Conservation (phyloP, 2,113 vertebrate species). For the Nibea coibor region DNA sequence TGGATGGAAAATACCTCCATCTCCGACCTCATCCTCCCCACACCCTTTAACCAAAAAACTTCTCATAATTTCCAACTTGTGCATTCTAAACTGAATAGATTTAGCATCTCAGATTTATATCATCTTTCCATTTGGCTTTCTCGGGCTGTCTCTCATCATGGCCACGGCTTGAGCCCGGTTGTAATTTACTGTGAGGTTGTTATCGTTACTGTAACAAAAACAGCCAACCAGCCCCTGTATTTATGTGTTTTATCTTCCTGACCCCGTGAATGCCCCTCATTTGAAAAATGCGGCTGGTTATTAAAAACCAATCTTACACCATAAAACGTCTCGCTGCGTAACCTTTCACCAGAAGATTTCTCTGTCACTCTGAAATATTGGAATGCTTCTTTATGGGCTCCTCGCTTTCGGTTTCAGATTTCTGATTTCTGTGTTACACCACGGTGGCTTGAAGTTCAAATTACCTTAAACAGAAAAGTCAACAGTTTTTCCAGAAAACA, state of each 20-base stretch:
- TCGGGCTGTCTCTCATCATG: constrained; percentile 54
- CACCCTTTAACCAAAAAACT: constrained; percentile 70
- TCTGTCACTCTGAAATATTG: constrained; percentile 42
- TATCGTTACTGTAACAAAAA: constrained; percentile 76
- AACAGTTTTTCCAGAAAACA: constrained; percentile 65
- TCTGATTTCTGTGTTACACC: constrained; percentile 48
- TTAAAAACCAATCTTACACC: constrained; percentile 45
- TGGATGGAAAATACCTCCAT: constrained; percentile 80
- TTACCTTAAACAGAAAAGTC: constrained; percentile 64
- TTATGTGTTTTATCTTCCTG: constrained; percentile 58
- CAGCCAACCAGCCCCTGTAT: constrained; percentile 63
- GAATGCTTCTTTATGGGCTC: constrained; percentile 33
- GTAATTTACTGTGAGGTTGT: constrained; percentile 71
- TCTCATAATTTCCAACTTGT: constrained; percentile 72
- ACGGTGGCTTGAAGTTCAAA: constrained; percentile 58
- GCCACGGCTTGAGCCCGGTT: constrained; percentile 33
- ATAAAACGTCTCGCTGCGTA: constrained; percentile 21
- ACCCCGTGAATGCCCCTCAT: constrained; percentile 36
- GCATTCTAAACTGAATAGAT: constrained; percentile 73
- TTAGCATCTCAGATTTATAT: constrained; percentile 79
- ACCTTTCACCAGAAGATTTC: constrained; percentile 49
- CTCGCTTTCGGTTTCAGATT: constrained; percentile 37
- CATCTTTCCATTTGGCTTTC: constrained; percentile 77
- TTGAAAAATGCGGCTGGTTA: constrained; percentile 26
- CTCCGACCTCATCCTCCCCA: constrained; percentile 70